Evolutionary conservation across 2,113 vertebrate species (phyloP), one percentile per base, ranked within the genome.

Genomic region (Sinosuthora webbiana): DNA sequence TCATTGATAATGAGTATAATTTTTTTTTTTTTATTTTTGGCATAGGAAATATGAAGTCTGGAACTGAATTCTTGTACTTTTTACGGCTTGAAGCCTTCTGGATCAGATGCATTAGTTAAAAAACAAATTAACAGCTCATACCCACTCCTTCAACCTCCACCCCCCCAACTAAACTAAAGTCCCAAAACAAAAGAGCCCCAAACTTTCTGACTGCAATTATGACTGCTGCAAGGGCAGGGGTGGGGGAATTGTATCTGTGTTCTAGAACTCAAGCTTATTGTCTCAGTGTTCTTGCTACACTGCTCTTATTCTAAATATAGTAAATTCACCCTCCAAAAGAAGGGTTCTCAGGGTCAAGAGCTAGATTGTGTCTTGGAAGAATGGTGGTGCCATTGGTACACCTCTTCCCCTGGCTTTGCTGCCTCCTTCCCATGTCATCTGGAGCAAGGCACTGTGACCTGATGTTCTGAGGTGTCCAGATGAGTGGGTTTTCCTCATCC

Each of bases 341-440:
- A n/a, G 35, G 28, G 8, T 4, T 56, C 7, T 50, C 21, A 52
- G 3, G 14, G 14, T 76, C 56, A 55, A 76, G 35, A 83, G 13
- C 41, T 50, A 27, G 67, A 9, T 9, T n/a, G 16, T 31, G 31
- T n/a, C 41, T 60, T 69, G 33, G 30, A 85, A 41, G 47, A 68
- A 24, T 24, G 20, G 25, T 25, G 24, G 11, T 73, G 53, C 28
- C 53, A 25, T 6, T n/a, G 39, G 45, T 15, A 20, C 11, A 21
- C 24, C 39, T 53, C 16, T 19, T 3, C 27, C 0, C 1, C 39
- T 78, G 56, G 41, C 41, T 74, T 69, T 0, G 0, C 59, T 63
- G 23, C 23, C 23, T n/a, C 28, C 59, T 79, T 71, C 30, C 21
- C 1, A 0, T 27, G 17, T 31, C 28, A 47, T 9, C 23, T 39